Base-by-base conservation (phyloP, 2,888 invertebrate genomes). In the Eristalinus aeneus region DNA sequence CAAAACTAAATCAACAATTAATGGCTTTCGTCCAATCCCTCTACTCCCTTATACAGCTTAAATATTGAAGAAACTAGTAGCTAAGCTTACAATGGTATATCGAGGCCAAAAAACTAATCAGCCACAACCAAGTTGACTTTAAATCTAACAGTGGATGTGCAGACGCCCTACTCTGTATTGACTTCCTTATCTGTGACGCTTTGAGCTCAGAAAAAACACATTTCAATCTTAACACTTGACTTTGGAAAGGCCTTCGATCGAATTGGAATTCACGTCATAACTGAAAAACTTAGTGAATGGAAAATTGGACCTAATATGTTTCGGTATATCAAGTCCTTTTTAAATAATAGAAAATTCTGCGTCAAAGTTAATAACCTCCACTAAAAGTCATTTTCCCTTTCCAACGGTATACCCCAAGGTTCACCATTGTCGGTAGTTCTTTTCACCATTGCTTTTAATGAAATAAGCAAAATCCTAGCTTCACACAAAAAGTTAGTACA, bases 171-270 rank as follows among this genome's bases (percentile, higher is more conserved):
- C 65, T 82, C 53, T 58, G 67, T 10, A 36, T 83, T 31, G 75
- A 79, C 54, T 34, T 72, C 56, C 75, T 36, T 64, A 56, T 73
- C 53, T 60, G 64, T 9, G 34, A 53, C 10, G 68, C 71, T 16
- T 32, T 72, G 34, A 27, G 27, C 5, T 81, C 74, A 16, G 68
- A 22, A 23, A 73, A 79, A 80, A 76, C 67, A 82, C 60, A 58
- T 79, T 32, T 74, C 73, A 68, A 80, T 82, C 9, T 16, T 76
- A 53, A 53, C 75, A 46, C 74, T 80, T 60, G 85, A 84, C 73
- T 87, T 87, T 61, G 79, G 71, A 71, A 83, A 60, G 65, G 77
- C 77, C 9, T 87, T 83, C 46, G 81, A 79, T 39, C 81, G 75
- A 63, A 78, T 86, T 9, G 75, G 68, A 5, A 32, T 64, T 12